Base-by-base conservation (phyloP, 2,888 invertebrate genomes). In the Chloromyia formosa region DNA sequence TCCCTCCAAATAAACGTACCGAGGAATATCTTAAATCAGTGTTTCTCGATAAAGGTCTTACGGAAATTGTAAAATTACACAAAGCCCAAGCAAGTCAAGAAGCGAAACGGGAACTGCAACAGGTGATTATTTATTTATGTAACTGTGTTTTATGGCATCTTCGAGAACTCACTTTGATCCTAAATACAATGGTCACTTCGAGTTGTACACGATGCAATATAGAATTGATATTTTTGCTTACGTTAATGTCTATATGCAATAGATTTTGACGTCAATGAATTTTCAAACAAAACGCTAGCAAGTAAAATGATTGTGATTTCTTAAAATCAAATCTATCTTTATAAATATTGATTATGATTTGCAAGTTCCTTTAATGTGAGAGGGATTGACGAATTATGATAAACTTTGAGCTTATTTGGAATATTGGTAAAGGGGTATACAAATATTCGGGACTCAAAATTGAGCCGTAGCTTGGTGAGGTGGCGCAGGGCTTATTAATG, bases 1-100 rank as follows among this genome's bases (percentile, higher is more conserved):
- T 97, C 84, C 97, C 97, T 78, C 90, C 93, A 82, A 97, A 96
- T 87, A 97, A 96, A 83, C 92, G 97, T 83, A 94, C 94, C 82
- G 94, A 94, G 86, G 95, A 94, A 81, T 92, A 93, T 85, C 93
- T 97, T 85, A 90, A 92, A 81, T 87, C 91, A 80, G 89, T 91
- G 81, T 95, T 95, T 87, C 91, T 91, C 80, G 90, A 93, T 75
- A 92, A 92, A 81, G 94, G 93, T 27, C 89, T 96, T 78, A 90
- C 90, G 72, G 93, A 94, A 85, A 90, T 96, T 81, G 91, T 93
- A 80, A 91, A 92, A 81, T 87, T 94, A 80, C 93, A 94, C 83
- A 92, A 94, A 83, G 93, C 93, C 77, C 94, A 94, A 84, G 93
- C 93, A 80, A 93, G 93, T 83, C 93, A 94, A 86, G 92, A 92